A percentile compares a stretch with the other conserved stretches of the same genome.
phyloP scores from a whole-genome alignment of 2,888 invertebrate genomes.

The Lymantria dispar region DNA sequence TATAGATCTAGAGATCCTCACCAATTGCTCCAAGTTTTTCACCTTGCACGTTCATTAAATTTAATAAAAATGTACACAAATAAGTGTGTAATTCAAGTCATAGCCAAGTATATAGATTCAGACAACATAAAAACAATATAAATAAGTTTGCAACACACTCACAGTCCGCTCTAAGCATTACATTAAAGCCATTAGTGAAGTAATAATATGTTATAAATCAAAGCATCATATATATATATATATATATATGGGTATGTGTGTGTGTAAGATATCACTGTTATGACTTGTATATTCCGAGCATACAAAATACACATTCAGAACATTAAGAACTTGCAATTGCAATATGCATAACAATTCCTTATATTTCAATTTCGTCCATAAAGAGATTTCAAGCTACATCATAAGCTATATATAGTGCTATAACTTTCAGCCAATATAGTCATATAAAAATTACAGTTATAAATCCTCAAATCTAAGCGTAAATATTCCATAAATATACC shows the following conservation, averaged over 20 bases:
- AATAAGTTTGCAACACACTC: background rate
- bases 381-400: background rate
- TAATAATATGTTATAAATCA: too few species aligned
- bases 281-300: too few species aligned
- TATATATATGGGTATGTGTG: background rate
- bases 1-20: too few species aligned
- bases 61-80: too few species aligned
- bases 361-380: background rate
- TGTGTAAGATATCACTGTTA: background rate
- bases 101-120: background rate
- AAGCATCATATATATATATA: too few species aligned
- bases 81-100: too few species aligned
- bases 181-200: background rate
- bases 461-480: background rate
- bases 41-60: too few species aligned
- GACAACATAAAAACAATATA: slow-evolving; percentile 3
- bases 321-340: background rate
- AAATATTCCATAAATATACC: background rate
- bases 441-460: background rate
- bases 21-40: too few species aligned
- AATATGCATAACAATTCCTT: background rate
- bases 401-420: background rate
- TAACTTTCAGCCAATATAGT: background rate
- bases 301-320: background rate
- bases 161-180: slow-evolving; percentile 8